These are phyloP conservation scores for Allophyes oxyacanthae DNA, from an alignment of 2,888 invertebrate genomes.

Conservation along the genomic window DNA sequence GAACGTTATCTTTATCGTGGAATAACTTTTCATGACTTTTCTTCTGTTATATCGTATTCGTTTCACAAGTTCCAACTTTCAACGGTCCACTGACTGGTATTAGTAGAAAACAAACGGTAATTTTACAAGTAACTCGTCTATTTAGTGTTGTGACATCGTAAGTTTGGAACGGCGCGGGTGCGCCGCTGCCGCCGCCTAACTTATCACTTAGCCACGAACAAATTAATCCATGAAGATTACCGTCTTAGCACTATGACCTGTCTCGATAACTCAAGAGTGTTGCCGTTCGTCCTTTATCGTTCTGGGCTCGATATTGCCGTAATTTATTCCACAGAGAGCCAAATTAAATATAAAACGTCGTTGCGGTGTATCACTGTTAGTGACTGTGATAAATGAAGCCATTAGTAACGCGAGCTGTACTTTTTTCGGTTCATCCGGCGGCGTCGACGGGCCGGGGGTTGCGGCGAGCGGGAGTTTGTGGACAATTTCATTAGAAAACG, in stretches of 20 bases:
- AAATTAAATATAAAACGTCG: conserved; percentile 89
- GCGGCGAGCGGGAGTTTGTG: conserved; percentile 84
- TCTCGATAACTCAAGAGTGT: conserved; percentile 81
- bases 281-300: conserved; percentile 81
- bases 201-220: conserved; percentile 84
- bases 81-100: conserved; percentile 59
- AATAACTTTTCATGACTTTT: conserved; percentile 65
- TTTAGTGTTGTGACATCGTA: conserved; percentile 69
- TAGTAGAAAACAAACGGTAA: conserved; percentile 61
- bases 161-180: conserved; percentile 70
- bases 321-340: conserved; percentile 87
- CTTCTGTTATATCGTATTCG: conserved; percentile 55
- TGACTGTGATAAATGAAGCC: conserved; percentile 89
- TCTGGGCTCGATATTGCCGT: conserved; percentile 83
- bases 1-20: conserved; percentile 72
- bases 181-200: conserved; percentile 65
- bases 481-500: conserved; percentile 89
- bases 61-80: conserved; percentile 56
- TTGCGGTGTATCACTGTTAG: conserved; percentile 89
- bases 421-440: conserved; percentile 89
- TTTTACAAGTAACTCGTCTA: conserved; percentile 60
- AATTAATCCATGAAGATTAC: conserved; percentile 85
- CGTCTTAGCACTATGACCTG: conserved; percentile 80
- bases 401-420: conserved; percentile 89
- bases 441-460: conserved; percentile 83